Evolutionary conservation across 2,888 invertebrate genomes (phyloP).

Genomic region (Abscondita cerata): DNA sequence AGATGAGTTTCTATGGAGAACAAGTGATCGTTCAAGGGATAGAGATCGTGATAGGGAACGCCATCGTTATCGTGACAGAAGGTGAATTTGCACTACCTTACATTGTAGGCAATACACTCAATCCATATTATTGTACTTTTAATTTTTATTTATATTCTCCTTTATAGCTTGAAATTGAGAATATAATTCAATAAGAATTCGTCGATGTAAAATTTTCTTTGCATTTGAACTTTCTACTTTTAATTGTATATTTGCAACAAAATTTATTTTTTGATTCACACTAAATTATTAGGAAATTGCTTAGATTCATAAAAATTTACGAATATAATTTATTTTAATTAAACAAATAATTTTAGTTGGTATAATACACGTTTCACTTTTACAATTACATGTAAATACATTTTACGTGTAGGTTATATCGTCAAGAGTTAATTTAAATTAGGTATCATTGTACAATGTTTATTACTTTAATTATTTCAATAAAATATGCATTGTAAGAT

Average conservation of each 20-base stretch:
- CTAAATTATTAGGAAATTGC: neutral
- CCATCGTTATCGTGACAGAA: constrained; percentile 60
- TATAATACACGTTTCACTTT: neutral
- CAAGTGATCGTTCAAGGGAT: constrained; percentile 68
- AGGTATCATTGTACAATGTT: constrained; percentile 36
- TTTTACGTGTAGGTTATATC: constrained; percentile 4
- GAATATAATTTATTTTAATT: neutral
- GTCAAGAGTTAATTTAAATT: constrained; percentile 1
- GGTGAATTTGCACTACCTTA: constrained; percentile 32
- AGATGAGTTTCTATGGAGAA: constrained; percentile 86
- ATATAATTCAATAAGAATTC: constrained; percentile 7
- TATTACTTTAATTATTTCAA: constrained; percentile 37
- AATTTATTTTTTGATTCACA: neutral
- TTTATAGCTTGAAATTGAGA: constrained; percentile 22
- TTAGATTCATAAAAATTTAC: neutral
- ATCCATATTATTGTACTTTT: constrained; percentile 20
- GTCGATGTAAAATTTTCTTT: constrained; percentile 5
- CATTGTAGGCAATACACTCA: constrained; percentile 27
- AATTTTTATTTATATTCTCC: constrained; percentile 28
- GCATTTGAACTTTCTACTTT: constrained; percentile 1
- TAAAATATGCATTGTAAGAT: constrained; percentile 32
- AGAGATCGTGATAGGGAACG: constrained; percentile 54
- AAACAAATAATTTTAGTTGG: neutral
- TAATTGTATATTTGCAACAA: neutral
- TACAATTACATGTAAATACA: too few species aligned